phyloP scores from a whole-genome alignment of 2,888 invertebrate species.

The Ophonus ardosiacus region DNA sequence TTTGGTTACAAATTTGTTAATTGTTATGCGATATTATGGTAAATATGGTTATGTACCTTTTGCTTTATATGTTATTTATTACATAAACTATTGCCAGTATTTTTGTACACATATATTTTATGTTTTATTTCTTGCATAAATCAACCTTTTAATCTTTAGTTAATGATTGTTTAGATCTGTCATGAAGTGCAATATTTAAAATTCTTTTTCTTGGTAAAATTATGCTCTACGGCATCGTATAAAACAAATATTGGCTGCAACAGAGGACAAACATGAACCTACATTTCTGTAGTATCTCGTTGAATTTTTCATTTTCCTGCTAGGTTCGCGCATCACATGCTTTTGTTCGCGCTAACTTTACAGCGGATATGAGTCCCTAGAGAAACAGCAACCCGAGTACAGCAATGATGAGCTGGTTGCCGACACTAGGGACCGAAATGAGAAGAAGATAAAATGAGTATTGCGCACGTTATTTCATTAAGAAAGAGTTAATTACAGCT shows the following conservation, averaged over 20 bases:
- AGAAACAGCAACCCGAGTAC: background rate
- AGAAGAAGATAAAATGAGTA: background rate
- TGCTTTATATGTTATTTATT: too few relatives aligned
- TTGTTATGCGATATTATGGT: too few relatives aligned
- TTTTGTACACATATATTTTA: too few relatives aligned
- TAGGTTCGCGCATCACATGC: background rate
- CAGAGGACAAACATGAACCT: conserved; percentile 1
- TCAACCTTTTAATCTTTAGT: background rate
- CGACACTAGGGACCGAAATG: background rate
- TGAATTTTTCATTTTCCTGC: conserved; percentile 27
- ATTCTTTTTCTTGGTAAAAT: background rate
- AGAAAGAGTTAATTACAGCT: background rate
- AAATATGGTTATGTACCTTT: too few relatives aligned
- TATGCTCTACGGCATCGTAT: background rate
- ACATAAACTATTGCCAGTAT: too few relatives aligned
- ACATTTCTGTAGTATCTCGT: conserved; percentile 9
- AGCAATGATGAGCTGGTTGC: background rate
- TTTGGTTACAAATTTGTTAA: too few relatives aligned
- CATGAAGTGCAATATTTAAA: background rate
- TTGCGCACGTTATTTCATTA: conserved; percentile 1
- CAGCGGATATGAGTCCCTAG: conserved; percentile 16
- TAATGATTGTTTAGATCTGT: too few relatives aligned
- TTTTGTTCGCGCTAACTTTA: conserved; percentile 8
- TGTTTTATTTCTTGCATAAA: too few relatives aligned
- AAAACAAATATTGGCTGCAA: conserved; percentile 14